Percentiles rank a stretch among this genome's conserved stretches.
phyloP scores from a whole-genome alignment of 2,113 vertebrate genomes.

The Mus pahari region DNA sequence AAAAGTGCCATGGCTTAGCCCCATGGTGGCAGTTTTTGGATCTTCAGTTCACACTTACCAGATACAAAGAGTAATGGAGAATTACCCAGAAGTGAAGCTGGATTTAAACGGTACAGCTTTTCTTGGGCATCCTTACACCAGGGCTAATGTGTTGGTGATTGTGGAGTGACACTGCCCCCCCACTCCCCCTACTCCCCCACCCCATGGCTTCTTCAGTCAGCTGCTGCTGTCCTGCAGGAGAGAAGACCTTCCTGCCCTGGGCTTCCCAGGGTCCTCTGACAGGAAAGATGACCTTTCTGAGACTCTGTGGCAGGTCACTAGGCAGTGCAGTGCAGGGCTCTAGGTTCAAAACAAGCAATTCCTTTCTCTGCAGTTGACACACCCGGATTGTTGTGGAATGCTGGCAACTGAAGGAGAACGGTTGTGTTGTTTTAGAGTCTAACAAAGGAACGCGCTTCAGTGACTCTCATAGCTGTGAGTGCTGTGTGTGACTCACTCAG shows the following conservation, averaged over 20 bases:
- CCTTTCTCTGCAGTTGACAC: neutral
- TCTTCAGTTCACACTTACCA: neutral
- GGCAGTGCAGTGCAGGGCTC: neutral
- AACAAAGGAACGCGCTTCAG: neutral
- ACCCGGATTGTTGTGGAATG: neutral
- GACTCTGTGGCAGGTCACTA: neutral
- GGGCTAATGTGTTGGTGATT: neutral
- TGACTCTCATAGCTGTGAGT: neutral
- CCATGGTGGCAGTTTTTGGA: neutral
- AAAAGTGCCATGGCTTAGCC: neutral
- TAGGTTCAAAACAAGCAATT: neutral
- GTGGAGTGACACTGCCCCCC: neutral
- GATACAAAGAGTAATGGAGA: neutral
- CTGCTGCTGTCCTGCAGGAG: neutral
- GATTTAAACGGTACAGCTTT: neutral
- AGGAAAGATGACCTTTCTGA: neutral
- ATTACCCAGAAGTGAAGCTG: neutral
- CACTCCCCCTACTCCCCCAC: too few species aligned
- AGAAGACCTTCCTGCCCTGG: neutral
- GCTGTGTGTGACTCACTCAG: neutral
- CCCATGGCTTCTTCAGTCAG: neutral
- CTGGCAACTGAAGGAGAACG: neutral
- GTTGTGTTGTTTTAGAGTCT: neutral
- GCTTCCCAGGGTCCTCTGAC: neutral
- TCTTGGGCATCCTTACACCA: neutral